These are phyloP conservation scores for Scaeva pyrastri DNA, from an alignment of 2,888 invertebrate species.

Conservation along the genomic window DNA sequence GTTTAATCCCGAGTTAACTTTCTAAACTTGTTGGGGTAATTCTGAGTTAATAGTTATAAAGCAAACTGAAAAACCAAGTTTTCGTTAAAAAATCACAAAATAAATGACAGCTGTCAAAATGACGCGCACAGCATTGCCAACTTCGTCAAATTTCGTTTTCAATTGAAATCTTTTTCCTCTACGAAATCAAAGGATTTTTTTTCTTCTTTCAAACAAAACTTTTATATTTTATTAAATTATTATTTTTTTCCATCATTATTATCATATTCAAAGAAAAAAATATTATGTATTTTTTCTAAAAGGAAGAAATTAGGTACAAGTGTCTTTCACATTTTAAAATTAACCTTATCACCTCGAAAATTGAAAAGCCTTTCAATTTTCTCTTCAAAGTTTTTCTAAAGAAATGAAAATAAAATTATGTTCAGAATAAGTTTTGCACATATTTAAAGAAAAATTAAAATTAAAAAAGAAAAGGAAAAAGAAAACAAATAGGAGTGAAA, in stretches of 20 bases:
- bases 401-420: conserved; percentile 1
- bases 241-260: not conserved
- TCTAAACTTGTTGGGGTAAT: too few relatives aligned
- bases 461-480: conserved; percentile 16
- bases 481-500: not conserved
- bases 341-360: conserved; percentile 65
- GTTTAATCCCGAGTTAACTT: too few relatives aligned
- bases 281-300: conserved; percentile 8
- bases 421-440: conserved; percentile 66
- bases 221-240: not conserved
- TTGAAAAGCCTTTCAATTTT: conserved; percentile 47
- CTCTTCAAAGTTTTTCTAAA: conserved; percentile 25
- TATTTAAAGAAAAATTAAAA: conserved; percentile 49
- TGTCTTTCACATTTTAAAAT: conserved; percentile 46
- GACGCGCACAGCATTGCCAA: too few relatives aligned
- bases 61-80: too few relatives aligned
- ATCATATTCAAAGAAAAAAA: not conserved
- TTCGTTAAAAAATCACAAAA: too few relatives aligned
- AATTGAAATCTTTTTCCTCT: too few relatives aligned
- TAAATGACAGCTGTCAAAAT: too few relatives aligned
- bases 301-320: conserved; percentile 34
- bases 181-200: not conserved
- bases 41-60: too few relatives aligned
- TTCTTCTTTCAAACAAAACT: not conserved
- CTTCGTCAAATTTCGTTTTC: too few relatives aligned